Evolutionary conservation across 1,140 invertebrate species (phyloP).

Genomic region (Wasmannia auropunctata): DNA sequence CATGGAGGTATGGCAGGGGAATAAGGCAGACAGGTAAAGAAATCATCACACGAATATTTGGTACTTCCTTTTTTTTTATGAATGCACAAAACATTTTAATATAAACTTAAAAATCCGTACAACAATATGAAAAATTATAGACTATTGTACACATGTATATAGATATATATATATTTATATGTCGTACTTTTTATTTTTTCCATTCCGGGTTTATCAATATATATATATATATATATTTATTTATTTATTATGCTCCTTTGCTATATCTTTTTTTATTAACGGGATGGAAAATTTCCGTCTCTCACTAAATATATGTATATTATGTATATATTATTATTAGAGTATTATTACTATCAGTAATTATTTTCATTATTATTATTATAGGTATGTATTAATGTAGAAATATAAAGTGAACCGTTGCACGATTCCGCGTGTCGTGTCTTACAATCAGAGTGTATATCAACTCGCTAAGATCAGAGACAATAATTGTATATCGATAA

Average conservation of each 20-base stretch:
- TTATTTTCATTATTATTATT: slow-evolving; percentile 40
- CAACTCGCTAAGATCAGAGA: slow-evolving; percentile 47
- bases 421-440: slow-evolving; percentile 57
- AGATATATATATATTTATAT: slow-evolving; percentile 75
- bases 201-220: slow-evolving; percentile 59
- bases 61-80: slow-evolving; percentile 76
- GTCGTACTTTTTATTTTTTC: slow-evolving; percentile 68
- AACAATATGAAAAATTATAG: slow-evolving; percentile 92
- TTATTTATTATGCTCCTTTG: slow-evolving; percentile 40
- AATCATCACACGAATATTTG: slow-evolving; percentile 21
- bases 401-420: slow-evolving; percentile 72
- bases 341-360: slow-evolving; percentile 26
- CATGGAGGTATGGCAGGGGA: background rate
- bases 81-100: slow-evolving; percentile 92
- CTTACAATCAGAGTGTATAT: slow-evolving; percentile 67
- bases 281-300: slow-evolving; percentile 88
- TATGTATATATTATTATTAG: slow-evolving; percentile 55
- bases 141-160: slow-evolving; percentile 88
- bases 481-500: slow-evolving; percentile 51
- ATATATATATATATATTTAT: slow-evolving; percentile 62
- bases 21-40: background rate
- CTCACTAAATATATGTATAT: slow-evolving; percentile 86
- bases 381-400: slow-evolving; percentile 59
- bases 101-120: slow-evolving; percentile 94
- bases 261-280: slow-evolving; percentile 77